phyloP scores from a whole-genome alignment of 1,140 invertebrate genomes.

The Zaprionus capensis region DNA sequence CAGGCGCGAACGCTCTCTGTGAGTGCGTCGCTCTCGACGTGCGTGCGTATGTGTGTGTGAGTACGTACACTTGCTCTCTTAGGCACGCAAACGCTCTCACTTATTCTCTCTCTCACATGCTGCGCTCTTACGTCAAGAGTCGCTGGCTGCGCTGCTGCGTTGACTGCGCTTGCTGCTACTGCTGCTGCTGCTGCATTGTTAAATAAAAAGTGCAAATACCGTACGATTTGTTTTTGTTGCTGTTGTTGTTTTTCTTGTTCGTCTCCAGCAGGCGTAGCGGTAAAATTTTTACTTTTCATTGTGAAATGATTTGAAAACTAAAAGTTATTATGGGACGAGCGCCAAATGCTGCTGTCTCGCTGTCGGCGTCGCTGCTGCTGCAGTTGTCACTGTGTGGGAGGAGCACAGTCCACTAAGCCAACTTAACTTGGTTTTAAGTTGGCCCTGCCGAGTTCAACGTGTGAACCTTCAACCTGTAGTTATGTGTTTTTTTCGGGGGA shows the following conservation, averaged over 20 bases:
- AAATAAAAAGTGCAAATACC: conserved; percentile 80
- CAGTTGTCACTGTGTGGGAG: background rate
- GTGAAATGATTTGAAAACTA: conserved; percentile 72
- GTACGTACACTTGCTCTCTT: conserved; percentile 2
- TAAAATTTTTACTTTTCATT: conserved; percentile 78
- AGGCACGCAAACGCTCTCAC: background rate
- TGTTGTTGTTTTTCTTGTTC: conserved; percentile 33
- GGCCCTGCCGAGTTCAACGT: conserved; percentile 30
- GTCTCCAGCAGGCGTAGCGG: conserved; percentile 45
- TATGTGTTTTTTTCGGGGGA: conserved; percentile 9
- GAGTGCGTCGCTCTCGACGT: background rate
- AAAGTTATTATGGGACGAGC: conserved; percentile 49
- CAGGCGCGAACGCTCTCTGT: background rate
- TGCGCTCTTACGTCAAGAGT: conserved; percentile 28
- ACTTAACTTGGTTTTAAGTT: background rate
- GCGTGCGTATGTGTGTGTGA: conserved; percentile 1
- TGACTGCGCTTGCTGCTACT: conserved; percentile 5
- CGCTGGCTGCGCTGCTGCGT: conserved; percentile 11
- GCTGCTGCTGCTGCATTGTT: conserved; percentile 56
- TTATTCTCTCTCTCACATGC: background rate
- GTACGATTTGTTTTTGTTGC: conserved; percentile 57
- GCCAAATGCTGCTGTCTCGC: conserved; percentile 29
- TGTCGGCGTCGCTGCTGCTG: background rate
- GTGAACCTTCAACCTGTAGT: conserved; percentile 38
- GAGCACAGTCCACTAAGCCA: background rate